These are phyloP conservation scores for Apistogramma diplotaenia DNA, from an alignment of 2,113 vertebrate genomes.

Conservation along the genomic window DNA sequence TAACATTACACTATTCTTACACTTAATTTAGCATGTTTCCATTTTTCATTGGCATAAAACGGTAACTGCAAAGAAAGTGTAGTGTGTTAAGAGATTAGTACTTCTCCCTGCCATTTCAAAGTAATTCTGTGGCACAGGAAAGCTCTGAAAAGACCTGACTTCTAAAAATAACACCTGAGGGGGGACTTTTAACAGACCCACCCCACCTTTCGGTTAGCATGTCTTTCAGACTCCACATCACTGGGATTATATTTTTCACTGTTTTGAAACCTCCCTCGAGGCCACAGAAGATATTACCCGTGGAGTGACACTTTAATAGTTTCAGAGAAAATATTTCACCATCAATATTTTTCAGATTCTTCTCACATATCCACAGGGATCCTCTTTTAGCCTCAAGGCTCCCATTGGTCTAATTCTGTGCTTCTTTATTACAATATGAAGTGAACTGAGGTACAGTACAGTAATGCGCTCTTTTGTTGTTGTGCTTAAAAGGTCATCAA, in stretches of 20 bases:
- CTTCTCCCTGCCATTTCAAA: not conserved
- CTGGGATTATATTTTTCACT: not conserved
- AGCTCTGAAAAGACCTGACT: not conserved
- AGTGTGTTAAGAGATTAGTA: not conserved
- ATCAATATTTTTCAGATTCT: not conserved
- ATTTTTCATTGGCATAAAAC: too few species aligned
- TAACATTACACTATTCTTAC: too few species aligned
- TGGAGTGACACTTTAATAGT: not conserved
- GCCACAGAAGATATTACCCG: not conserved
- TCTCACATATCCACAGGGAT: not conserved
- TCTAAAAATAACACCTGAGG: not conserved
- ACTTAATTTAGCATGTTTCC: too few species aligned
- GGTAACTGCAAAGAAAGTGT: not conserved
- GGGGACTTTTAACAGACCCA: not conserved
- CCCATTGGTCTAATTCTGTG: not conserved
- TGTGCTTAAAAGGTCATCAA: not conserved
- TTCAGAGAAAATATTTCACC: not conserved
- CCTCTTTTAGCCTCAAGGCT: not conserved
- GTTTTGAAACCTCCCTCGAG: not conserved
- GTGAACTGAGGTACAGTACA: not conserved
- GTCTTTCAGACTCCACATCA: not conserved
- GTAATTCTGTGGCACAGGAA: not conserved
- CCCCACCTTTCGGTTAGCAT: not conserved
- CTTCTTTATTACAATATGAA: not conserved
- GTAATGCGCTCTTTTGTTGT: not conserved